A percentile compares a stretch with the other conserved stretches of the same genome.
These are phyloP conservation scores for Crocidura indochinensis DNA, from an alignment of 2,797 vertebrate genomes.

Conservation along the genomic window DNA sequence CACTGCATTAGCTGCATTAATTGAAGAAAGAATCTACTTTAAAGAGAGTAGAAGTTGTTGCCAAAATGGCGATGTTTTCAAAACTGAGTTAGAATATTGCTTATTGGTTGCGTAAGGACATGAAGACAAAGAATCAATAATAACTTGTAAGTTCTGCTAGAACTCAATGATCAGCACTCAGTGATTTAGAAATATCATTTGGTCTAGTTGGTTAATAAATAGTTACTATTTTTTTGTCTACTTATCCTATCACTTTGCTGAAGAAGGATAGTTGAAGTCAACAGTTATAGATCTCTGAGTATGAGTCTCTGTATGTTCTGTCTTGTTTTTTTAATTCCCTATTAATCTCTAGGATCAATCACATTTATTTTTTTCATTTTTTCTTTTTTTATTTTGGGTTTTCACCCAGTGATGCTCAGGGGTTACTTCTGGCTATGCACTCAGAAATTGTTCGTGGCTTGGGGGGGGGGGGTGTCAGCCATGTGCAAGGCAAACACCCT, in stretches of 20 bases:
- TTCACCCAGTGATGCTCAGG: too few species aligned
- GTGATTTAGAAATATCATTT: neutral
- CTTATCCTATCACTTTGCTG: neutral
- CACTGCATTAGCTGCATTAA: fast-evolving
- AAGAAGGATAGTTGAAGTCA: neutral
- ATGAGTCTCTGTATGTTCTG: neutral
- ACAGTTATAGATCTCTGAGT: neutral
- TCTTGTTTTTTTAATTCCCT: neutral
- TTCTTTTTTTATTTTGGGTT: too few species aligned
- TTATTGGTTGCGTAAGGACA: neutral
- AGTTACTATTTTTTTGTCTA: neutral
- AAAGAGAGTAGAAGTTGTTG: neutral
- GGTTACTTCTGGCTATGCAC: too few species aligned
- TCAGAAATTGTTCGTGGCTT: too few species aligned
- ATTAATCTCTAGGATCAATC: neutral
- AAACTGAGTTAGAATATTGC: neutral
- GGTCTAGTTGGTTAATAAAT: neutral
- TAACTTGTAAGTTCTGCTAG: neutral
- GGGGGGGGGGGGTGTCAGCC: too few species aligned
- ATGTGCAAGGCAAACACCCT: too few species aligned
- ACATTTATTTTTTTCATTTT: neutral
- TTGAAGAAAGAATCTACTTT: neutral
- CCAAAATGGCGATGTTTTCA: neutral
- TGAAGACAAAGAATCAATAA: neutral
- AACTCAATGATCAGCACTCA: too few species aligned